Evolutionary conservation across 2,113 vertebrate species (phyloP).

Genomic region (Hippocampus guttulatus): DNA sequence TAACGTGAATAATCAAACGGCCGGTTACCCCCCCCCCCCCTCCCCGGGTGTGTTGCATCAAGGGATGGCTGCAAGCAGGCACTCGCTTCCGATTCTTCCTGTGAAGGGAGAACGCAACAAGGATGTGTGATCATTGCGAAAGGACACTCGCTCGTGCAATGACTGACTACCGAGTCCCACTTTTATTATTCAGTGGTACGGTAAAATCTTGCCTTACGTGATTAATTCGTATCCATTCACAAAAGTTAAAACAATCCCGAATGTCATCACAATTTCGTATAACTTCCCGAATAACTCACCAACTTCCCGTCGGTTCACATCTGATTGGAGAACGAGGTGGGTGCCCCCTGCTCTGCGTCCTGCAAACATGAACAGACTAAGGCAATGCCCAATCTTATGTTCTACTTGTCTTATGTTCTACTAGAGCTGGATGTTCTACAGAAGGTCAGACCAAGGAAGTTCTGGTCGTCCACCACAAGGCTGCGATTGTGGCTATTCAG

Average conservation of each 20-base stretch:
- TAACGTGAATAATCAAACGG: slow-evolving; percentile 45
- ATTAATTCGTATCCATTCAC: neutral
- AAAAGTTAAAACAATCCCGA: neutral
- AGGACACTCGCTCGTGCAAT: neutral
- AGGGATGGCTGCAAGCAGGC: slow-evolving; percentile 59
- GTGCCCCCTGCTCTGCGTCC: slow-evolving; percentile 68
- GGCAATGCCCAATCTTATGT: neutral
- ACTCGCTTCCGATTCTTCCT: slow-evolving; percentile 49
- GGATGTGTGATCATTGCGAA: neutral
- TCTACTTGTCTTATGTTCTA: neutral
- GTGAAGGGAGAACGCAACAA: slow-evolving; percentile 4
- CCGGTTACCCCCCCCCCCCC: neutral
- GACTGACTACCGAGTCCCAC: neutral
- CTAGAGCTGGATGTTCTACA: neutral
- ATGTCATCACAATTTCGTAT: neutral
- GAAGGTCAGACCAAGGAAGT: neutral
- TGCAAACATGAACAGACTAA: slow-evolving; percentile 12
- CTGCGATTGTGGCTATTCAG: too few relatives aligned
- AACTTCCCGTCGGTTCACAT: slow-evolving; percentile 73
- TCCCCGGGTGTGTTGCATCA: slow-evolving; percentile 54
- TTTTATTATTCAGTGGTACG: neutral
- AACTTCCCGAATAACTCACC: slow-evolving; percentile 46
- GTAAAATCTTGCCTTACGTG: neutral
- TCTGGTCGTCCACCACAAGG: neutral
- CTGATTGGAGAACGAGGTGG: slow-evolving; percentile 90